These are phyloP conservation scores for Probaryconus sp. DNA, from an alignment of 1,140 invertebrate genomes.

Conservation along the genomic window DNA sequence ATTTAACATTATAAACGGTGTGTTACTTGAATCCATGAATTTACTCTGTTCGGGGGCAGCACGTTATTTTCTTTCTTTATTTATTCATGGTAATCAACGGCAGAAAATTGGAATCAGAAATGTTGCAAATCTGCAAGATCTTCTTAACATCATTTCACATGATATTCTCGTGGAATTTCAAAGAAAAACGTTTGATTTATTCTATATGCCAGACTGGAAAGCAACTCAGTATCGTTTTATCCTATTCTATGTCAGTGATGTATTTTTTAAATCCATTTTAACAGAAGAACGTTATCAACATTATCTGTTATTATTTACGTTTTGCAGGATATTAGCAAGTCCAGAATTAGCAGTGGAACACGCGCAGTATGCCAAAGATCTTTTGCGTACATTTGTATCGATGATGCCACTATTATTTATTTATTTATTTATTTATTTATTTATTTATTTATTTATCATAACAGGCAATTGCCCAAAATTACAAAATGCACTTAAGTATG, in stretches of 20 bases:
- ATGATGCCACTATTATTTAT: constrained; percentile 36
- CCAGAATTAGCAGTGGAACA: constrained; percentile 23
- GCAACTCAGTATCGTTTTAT: constrained; percentile 43
- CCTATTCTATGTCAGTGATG: constrained; percentile 13
- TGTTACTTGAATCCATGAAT: constrained; percentile 46
- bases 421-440: no score
- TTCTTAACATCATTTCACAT: constrained; percentile 8
- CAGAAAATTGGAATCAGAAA: not conserved
- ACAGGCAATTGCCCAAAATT: no score
- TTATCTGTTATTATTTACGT: constrained; percentile 40
- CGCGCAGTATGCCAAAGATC: constrained; percentile 24
- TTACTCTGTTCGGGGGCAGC: constrained; percentile 27
- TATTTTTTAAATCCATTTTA: constrained; percentile 13
- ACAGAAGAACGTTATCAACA: constrained; percentile 8
- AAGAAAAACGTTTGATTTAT: constrained; percentile 40
- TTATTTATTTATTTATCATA: no score
- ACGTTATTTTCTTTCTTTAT: not conserved
- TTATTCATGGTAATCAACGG: no score
- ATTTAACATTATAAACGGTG: constrained; percentile 32
- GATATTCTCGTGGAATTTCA: constrained; percentile 55
- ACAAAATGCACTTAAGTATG: no score
- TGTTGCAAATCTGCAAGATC: constrained; percentile 1
- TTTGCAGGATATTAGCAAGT: constrained; percentile 39
- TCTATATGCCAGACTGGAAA: constrained; percentile 42
- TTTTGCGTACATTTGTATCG: constrained; percentile 50